A percentile compares a stretch with the other conserved stretches of the same genome.
phyloP scores from a whole-genome alignment of 2,797 vertebrate species.

The Gymnothorax reevesii region DNA sequence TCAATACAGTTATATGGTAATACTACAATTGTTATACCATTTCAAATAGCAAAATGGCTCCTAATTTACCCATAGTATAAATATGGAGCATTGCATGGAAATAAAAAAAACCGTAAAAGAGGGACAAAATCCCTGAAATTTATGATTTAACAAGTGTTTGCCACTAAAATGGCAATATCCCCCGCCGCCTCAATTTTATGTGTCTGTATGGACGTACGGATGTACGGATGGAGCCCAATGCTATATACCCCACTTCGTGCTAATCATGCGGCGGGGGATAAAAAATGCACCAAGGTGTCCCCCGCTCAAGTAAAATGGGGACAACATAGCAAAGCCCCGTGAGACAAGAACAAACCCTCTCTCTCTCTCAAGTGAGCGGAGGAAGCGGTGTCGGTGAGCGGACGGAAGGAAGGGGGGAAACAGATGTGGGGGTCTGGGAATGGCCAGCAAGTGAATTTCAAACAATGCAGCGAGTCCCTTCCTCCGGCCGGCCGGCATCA shows the following conservation, averaged over 20 bases:
- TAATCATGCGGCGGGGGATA: too few species aligned
- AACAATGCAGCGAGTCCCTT: slow-evolving; percentile 66
- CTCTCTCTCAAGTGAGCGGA: slow-evolving; percentile 53
- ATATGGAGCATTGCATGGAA: neutral
- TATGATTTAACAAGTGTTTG: too few species aligned
- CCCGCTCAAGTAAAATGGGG: neutral
- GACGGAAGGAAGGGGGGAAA: slow-evolving; percentile 87
- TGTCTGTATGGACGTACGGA: too few species aligned
- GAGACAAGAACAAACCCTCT: slow-evolving; percentile 45
- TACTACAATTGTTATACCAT: neutral
- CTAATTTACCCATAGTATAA: neutral
- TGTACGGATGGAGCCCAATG: too few species aligned
- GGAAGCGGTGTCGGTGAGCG: slow-evolving; percentile 70
- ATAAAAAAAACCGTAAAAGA: neutral
- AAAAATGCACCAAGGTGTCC: too few species aligned
- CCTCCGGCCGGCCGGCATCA: slow-evolving; percentile 49
- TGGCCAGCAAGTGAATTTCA: slow-evolving; percentile 59
- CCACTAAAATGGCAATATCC: too few species aligned
- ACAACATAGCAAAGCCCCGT: slow-evolving; percentile 9
- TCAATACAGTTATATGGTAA: neutral
- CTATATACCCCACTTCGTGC: too few species aligned
- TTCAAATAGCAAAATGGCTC: neutral
- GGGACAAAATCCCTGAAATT: neutral
- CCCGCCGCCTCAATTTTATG: too few species aligned
- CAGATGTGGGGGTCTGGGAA: slow-evolving; percentile 79